These are phyloP conservation scores for Protaetia brevitarsis DNA, from an alignment of 1,140 invertebrate genomes.

Conservation along the genomic window DNA sequence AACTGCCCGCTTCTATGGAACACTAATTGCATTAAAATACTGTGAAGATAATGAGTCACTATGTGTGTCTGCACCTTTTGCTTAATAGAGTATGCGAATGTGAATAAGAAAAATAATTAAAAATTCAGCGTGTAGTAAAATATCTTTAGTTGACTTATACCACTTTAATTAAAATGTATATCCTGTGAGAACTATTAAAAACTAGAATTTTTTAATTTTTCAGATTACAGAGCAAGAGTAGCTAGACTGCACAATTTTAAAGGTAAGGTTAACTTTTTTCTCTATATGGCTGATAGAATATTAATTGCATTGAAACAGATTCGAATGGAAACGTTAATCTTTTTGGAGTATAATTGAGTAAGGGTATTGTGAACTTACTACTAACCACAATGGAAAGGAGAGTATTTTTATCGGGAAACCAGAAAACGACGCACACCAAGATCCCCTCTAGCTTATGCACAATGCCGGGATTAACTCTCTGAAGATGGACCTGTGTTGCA, in stretches of 20 bases:
- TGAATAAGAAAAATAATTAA: no score
- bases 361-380: conserved; percentile 40
- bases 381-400: conserved; percentile 31
- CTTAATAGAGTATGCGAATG: no score
- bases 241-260: no score
- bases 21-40: not conserved
- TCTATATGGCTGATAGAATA: no score
- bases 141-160: not conserved
- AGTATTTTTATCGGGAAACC: conserved; percentile 34
- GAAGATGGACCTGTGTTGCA: conserved; percentile 26
- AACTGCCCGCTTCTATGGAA: not conserved
- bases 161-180: not conserved
- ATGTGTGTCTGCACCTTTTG: not conserved
- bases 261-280: no score
- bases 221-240: no score
- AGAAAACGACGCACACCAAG: conserved; percentile 30
- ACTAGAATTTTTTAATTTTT: no score
- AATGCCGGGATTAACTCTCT: conserved; percentile 38
- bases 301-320: conserved; percentile 37
- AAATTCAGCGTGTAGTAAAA: no score
- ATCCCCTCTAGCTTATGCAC: conserved; percentile 32
- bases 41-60: not conserved
- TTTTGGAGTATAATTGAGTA: conserved; percentile 36
- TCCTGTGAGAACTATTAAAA: no score
- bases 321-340: conserved; percentile 30